These are phyloP conservation scores for Pao palembangensis DNA, from an alignment of 2,113 vertebrate genomes.

Conservation along the genomic window DNA sequence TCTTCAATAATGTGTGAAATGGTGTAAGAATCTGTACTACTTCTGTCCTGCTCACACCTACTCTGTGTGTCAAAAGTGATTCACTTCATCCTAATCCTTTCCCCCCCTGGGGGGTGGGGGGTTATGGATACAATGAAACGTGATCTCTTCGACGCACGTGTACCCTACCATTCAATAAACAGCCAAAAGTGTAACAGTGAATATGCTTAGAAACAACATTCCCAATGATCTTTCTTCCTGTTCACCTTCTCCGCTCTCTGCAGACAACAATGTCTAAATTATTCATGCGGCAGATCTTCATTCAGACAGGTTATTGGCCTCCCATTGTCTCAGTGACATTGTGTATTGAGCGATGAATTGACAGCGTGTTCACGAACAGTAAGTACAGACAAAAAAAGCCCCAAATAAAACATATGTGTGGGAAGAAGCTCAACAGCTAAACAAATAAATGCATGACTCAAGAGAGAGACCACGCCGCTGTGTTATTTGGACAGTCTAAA, in stretches of 20 bases:
- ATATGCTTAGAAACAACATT: conserved; percentile 2
- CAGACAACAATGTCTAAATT: conserved; percentile 8
- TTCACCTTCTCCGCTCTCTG: background rate
- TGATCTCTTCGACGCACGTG: no score
- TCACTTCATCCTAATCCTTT: conserved; percentile 5
- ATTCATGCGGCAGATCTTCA: conserved; percentile 6
- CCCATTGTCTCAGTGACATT: conserved; percentile 1
- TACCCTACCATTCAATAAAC: no score
- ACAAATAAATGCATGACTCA: no score
- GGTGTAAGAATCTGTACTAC: conserved; percentile 13
- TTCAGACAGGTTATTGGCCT: conserved; percentile 4
- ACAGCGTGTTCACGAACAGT: background rate
- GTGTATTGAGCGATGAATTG: background rate
- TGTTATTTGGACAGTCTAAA: no score
- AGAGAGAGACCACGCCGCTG: no score
- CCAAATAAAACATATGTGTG: background rate
- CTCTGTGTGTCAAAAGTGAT: conserved; percentile 14
- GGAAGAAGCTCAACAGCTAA: background rate
- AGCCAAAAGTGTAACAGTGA: background rate
- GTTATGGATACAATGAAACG: no score
- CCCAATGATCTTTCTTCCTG: background rate
- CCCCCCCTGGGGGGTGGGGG: no score
- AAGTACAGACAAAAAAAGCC: background rate
- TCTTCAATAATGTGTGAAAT: conserved; percentile 35
- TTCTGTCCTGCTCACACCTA: conserved; percentile 23